Conservation (phyloP, 2,113 vertebrate species). For the Pithys albifrons region DNA sequence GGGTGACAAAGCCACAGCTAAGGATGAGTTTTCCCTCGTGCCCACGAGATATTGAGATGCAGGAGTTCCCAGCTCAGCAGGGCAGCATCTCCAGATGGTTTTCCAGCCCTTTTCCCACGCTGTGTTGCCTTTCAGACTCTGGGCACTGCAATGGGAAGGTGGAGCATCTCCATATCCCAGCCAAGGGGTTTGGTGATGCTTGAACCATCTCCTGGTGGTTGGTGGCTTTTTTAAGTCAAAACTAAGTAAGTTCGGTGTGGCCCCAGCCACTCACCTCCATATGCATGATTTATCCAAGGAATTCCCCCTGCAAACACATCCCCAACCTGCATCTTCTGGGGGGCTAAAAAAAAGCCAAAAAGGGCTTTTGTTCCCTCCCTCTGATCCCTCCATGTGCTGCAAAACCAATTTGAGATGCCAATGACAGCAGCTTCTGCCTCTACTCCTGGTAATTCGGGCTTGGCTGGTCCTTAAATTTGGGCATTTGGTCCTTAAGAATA, state of each 20-base stretch:
- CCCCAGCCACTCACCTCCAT: too few species aligned
- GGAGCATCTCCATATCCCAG: not conserved
- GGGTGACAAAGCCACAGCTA: not conserved
- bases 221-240: not conserved
- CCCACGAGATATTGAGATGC: accelerated
- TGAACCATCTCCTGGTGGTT: not conserved
- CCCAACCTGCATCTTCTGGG: not conserved
- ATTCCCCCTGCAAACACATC: not conserved
- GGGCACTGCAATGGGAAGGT: not conserved
- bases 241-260: not conserved
- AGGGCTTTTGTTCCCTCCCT: too few species aligned
- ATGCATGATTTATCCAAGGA: not conserved
- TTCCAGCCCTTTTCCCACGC: not conserved
- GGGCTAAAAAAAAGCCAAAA: not conserved
- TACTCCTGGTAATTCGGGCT: accelerated
- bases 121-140: accelerated
- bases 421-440: not conserved
- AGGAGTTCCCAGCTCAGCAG: not conserved
- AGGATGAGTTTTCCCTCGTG: not conserved
- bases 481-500: not conserved
- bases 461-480: not conserved
- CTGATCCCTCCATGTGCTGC: not conserved
- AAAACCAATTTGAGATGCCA: not conserved
- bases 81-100: not conserved
- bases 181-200: not conserved